Evolutionary conservation across 2,113 vertebrate species (phyloP).

Genomic region (Falco punctatus): DNA sequence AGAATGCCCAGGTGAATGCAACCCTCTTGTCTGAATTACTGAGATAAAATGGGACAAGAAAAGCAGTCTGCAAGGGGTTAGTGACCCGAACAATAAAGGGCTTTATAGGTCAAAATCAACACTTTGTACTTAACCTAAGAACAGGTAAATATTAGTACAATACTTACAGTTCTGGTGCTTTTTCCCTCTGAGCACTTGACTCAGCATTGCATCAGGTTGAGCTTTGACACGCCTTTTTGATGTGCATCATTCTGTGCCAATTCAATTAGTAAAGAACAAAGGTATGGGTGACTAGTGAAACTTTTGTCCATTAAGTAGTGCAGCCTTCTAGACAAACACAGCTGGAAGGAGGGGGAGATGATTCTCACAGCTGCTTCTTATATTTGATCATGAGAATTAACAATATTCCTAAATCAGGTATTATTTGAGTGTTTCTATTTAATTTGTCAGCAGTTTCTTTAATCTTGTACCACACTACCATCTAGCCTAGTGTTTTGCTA

Average conservation of each 20-base stretch:
- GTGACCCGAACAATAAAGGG: neutral
- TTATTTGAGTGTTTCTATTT: neutral
- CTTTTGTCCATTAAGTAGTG: neutral
- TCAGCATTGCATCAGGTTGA: neutral
- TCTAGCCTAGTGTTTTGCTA: neutral
- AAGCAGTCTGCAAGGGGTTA: neutral
- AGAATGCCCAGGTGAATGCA: slow-evolving; percentile 32
- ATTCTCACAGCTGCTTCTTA: neutral
- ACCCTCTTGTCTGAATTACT: slow-evolving; percentile 13
- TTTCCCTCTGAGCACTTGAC: neutral
- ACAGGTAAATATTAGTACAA: neutral
- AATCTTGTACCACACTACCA: neutral
- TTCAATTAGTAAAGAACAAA: neutral
- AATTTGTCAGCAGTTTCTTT: neutral
- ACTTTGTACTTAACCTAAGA: neutral
- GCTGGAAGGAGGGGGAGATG: neutral
- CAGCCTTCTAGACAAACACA: neutral
- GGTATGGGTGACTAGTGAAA: neutral
- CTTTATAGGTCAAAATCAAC: neutral
- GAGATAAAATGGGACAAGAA: slow-evolving; percentile 23
- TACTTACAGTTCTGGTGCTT: neutral
- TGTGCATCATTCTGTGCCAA: neutral
- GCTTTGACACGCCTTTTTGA: neutral
- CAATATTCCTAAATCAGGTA: neutral
- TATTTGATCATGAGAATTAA: neutral